Evolutionary conservation across 2,888 invertebrate species (phyloP).

Genomic region (Dendrolimus pini): DNA sequence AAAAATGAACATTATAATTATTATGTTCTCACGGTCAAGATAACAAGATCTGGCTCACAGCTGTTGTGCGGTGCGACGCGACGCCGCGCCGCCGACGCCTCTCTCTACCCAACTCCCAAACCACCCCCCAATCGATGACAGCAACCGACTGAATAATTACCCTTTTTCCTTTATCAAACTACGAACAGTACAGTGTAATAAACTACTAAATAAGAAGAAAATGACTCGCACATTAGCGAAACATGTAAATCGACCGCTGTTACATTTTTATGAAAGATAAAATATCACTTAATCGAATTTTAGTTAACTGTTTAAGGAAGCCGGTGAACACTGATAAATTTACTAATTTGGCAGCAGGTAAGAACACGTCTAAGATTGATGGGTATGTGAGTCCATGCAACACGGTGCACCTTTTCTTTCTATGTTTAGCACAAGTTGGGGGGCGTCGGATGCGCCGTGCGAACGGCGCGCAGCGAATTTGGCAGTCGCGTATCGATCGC

Average conservation of each 20-base stretch:
- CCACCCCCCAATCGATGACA: conserved; percentile 51
- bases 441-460: conserved; percentile 36
- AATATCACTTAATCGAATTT: conserved; percentile 20
- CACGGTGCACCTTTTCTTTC: conserved; percentile 52
- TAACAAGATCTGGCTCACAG: conserved; percentile 45
- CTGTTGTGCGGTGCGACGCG: conserved; percentile 64
- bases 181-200: not conserved
- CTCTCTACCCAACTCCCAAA: conserved; percentile 39
- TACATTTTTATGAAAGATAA: conserved; percentile 28
- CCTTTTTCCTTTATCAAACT: conserved; percentile 10
- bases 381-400: conserved; percentile 39
- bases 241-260: conserved; percentile 5
- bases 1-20: conserved; percentile 42
- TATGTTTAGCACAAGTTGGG: conserved; percentile 48
- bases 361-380: conserved; percentile 30
- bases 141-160: conserved; percentile 2
- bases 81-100: conserved; percentile 42
- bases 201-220: not conserved
- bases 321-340: conserved; percentile 14
- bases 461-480: conserved; percentile 34
- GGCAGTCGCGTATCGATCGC: conserved; percentile 33
- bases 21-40: conserved; percentile 68
- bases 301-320: conserved; percentile 15
- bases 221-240: not conserved
- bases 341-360: conserved; percentile 18